Evolutionary conservation across 2,797 vertebrate species (phyloP).

Genomic region (Enteromius afrohamiltoni): DNA sequence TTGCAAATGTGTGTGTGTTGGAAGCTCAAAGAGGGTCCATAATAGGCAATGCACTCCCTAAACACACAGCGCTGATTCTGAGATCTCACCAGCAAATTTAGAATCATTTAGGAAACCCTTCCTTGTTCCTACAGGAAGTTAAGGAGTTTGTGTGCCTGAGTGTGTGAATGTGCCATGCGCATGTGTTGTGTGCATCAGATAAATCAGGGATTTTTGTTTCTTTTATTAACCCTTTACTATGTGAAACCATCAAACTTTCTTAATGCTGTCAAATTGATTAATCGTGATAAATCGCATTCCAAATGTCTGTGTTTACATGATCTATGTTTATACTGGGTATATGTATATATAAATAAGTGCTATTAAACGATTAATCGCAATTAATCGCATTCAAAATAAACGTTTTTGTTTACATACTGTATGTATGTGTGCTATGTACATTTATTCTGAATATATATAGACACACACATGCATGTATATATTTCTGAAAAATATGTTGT

Average conservation of each 20-base stretch:
- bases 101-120: conserved; percentile 12
- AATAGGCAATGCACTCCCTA: conserved; percentile 40
- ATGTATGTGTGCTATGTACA: too few relatives aligned
- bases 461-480: too few relatives aligned
- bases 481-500: too few relatives aligned
- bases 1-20: conserved; percentile 58
- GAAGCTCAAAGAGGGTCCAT: conserved; percentile 60
- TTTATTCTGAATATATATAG: too few relatives aligned
- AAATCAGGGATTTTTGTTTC: background rate
- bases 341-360: background rate
- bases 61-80: conserved; percentile 35
- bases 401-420: too few relatives aligned
- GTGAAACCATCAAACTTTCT: background rate
- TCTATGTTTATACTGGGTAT: background rate
- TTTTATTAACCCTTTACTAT: background rate
- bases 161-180: background rate
- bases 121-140: conserved; percentile 22
- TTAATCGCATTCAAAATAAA: too few relatives aligned
- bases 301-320: background rate
- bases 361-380: too few relatives aligned
- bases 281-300: background rate
- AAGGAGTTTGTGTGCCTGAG: background rate
- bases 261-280: background rate
- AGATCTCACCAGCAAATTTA: conserved; percentile 26
- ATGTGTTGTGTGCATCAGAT: background rate